Percentiles rank a stretch among this genome's conserved stretches.
These are phyloP conservation scores for Sabatieria punctata DNA, from an alignment of 2,888 invertebrate species.

Conservation along the genomic window DNA sequence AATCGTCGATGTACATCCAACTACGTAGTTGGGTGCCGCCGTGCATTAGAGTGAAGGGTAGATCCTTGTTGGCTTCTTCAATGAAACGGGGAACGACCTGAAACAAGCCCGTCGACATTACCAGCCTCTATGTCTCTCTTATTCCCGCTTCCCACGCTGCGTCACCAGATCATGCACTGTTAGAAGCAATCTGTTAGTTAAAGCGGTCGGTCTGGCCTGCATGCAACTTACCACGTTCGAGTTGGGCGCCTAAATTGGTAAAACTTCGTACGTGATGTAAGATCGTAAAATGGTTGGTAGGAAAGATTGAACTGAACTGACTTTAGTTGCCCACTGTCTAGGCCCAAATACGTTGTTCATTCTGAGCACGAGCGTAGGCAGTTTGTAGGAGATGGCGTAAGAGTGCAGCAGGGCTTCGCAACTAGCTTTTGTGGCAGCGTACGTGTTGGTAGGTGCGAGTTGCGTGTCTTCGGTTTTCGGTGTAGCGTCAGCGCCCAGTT, in stretches of 20 bases:
- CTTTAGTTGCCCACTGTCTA: slow-evolving; percentile 23
- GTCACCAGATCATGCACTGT: slow-evolving; percentile 1
- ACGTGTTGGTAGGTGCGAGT: slow-evolving; percentile 28
- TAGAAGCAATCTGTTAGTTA: neutral
- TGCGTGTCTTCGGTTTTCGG: slow-evolving; percentile 23
- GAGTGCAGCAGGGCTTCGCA: slow-evolving; percentile 22
- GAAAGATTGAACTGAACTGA: too few relatives aligned
- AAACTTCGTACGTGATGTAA: too few relatives aligned
- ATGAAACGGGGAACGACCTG: slow-evolving; percentile 29
- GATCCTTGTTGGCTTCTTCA: slow-evolving; percentile 22
- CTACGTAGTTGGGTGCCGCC: slow-evolving; percentile 18
- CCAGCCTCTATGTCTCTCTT: slow-evolving; percentile 24
- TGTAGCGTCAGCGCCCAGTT: slow-evolving; percentile 13
- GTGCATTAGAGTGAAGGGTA: slow-evolving; percentile 28
- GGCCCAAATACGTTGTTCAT: slow-evolving; percentile 25
- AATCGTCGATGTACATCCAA: slow-evolving; percentile 29
- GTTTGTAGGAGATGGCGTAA: slow-evolving; percentile 19
- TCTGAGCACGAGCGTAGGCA: slow-evolving; percentile 21
- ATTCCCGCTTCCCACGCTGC: neutral
- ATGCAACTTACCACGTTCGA: too few relatives aligned
- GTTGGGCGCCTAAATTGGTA: too few relatives aligned
- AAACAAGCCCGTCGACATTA: slow-evolving; percentile 21
- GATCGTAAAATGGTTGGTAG: too few relatives aligned
- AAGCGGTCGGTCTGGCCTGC: too few relatives aligned
- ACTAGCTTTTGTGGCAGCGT: slow-evolving; percentile 27